Percentiles rank a stretch among this genome's conserved stretches.
Conservation (phyloP, 2,113 vertebrate species). For the Okapia johnstoni region DNA sequence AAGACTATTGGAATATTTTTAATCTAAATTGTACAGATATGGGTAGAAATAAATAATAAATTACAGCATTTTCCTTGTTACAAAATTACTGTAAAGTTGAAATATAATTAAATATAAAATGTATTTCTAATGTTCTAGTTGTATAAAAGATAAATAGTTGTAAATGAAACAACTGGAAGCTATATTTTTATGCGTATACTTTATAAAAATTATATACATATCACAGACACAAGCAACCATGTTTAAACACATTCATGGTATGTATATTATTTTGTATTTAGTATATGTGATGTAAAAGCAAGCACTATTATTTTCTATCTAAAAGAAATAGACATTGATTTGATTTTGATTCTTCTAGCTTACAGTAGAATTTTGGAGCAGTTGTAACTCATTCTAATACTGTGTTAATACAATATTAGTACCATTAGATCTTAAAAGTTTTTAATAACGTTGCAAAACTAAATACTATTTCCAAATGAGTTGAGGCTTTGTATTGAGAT, state of each 20-base stretch:
- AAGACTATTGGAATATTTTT: not conserved
- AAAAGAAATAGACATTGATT: not conserved
- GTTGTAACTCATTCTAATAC: not conserved
- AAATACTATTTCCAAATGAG: not conserved
- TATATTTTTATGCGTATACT: not conserved
- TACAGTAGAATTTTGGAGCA: not conserved
- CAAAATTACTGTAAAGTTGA: not conserved
- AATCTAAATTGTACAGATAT: not conserved
- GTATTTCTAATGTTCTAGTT: not conserved
- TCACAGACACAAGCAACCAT: not conserved
- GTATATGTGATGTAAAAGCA: not conserved
- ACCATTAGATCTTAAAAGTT: not conserved
- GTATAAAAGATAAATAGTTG: not conserved
- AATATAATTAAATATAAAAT: not conserved
- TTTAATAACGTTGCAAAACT: not conserved
- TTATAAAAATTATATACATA: not conserved
- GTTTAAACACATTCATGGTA: not conserved
- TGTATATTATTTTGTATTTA: not conserved
- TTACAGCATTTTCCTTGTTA: not conserved
- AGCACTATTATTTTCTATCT: not conserved
- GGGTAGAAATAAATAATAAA: not conserved
- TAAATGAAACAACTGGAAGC: not conserved
- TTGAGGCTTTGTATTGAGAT: not conserved
- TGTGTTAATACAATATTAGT: not conserved
- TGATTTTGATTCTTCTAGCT: not conserved